Evolutionary conservation across 2,113 vertebrate genomes (phyloP).

Genomic region (Gnathonemus longibarbis): DNA sequence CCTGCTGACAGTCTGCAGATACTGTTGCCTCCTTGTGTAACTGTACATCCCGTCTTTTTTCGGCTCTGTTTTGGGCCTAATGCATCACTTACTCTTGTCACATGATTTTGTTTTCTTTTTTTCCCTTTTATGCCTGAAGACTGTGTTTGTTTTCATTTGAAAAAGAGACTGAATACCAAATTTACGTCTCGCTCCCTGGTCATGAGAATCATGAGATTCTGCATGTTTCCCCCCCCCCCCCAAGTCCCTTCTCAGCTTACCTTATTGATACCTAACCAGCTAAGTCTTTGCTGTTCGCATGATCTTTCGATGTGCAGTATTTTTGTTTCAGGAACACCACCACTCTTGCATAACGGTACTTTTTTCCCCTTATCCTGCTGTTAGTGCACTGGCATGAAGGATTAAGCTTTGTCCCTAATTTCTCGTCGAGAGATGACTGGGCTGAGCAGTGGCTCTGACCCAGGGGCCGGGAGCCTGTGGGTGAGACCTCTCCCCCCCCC

Average conservation of each 20-base stretch:
- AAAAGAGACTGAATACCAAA: not conserved
- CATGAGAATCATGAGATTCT: not conserved
- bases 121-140: not conserved
- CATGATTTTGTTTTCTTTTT: not conserved
- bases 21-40: not conserved
- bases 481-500: not conserved
- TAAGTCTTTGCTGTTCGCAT: not conserved
- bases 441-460: not conserved
- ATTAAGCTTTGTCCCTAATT: not conserved
- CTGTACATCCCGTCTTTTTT: not conserved
- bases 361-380: not conserved
- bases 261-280: not conserved
- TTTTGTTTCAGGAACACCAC: not conserved
- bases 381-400: not conserved
- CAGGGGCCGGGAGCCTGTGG: not conserved
- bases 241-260: not conserved
- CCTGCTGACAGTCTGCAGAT: not conserved
- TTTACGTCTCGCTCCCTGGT: not conserved
- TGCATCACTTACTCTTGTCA: not conserved
- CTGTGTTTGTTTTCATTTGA: not conserved
- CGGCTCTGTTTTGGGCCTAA: not conserved
- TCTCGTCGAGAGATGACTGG: not conserved
- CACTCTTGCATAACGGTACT: not conserved
- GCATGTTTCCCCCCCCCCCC: not conserved
- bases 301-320: not conserved